phyloP scores from a whole-genome alignment of 2,888 invertebrate species.

The Clanis bilineata region DNA sequence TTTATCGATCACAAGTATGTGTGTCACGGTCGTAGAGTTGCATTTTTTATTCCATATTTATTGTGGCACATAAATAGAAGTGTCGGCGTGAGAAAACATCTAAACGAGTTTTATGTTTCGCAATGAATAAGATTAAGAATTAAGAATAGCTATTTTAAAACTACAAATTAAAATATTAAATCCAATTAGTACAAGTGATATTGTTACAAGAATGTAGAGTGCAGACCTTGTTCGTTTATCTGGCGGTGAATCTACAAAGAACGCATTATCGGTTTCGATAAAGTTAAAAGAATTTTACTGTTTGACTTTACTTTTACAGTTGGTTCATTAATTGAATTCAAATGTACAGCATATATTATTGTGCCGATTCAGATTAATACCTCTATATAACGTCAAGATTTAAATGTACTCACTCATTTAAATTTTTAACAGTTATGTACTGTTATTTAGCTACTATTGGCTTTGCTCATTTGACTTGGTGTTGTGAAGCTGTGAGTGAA shows the following conservation, averaged over 20 bases:
- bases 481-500: background rate
- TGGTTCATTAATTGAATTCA: background rate
- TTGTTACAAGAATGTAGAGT: background rate
- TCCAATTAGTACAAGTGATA: background rate
- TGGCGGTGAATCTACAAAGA: slow-evolving; percentile 1
- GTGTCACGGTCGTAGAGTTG: slow-evolving; percentile 17
- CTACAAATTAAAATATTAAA: background rate
- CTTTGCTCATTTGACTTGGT: background rate
- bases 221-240: slow-evolving; percentile 3
- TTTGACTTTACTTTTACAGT: background rate
- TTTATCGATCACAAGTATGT: slow-evolving; percentile 17
- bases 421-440: background rate
- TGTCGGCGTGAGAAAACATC: slow-evolving; percentile 15
- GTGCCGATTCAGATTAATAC: background rate
- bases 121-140: background rate
- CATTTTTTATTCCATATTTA: slow-evolving; percentile 18
- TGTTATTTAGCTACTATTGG: too few relatives aligned
- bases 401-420: background rate
- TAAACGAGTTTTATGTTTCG: slow-evolving; percentile 10
- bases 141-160: background rate
- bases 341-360: background rate
- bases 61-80: slow-evolving; percentile 14
- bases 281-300: background rate
- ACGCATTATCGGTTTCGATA: slow-evolving; percentile 6
- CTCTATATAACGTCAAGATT: background rate